A percentile compares a stretch with the other conserved stretches of the same genome.
Conservation (phyloP, 2,888 invertebrate species). For the Odontothrips loti region DNA sequence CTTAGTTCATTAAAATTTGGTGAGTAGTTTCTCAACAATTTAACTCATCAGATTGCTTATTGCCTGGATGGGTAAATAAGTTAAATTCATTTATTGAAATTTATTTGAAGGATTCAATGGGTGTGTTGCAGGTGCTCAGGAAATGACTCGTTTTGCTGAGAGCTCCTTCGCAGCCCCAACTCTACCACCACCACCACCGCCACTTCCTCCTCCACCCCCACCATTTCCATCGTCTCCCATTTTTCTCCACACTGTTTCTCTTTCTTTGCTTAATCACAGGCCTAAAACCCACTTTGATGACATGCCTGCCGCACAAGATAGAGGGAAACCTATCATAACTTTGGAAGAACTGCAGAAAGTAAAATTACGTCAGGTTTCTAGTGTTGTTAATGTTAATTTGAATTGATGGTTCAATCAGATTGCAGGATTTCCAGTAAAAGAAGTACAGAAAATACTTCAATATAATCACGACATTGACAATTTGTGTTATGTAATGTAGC, state of each 20-base stretch:
- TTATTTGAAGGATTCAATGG: too few relatives aligned
- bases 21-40: neutral
- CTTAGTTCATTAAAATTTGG: neutral
- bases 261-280: neutral
- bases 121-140: too few relatives aligned
- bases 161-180: too few relatives aligned
- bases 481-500: too few relatives aligned
- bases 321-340: neutral
- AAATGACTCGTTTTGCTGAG: too few relatives aligned
- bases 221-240: neutral
- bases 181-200: neutral
- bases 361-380: neutral
- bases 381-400: neutral
- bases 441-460: too few relatives aligned
- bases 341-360: constrained; percentile 2
- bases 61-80: too few relatives aligned
- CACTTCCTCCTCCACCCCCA: neutral
- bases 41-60: too few relatives aligned
- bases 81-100: too few relatives aligned
- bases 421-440: too few relatives aligned
- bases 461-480: too few relatives aligned
- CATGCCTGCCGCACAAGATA: neutral
- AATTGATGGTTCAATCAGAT: neutral
- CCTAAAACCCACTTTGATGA: neutral
- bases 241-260: neutral